A percentile compares a stretch with the other conserved stretches of the same genome.
Evolutionary conservation across 2,797 vertebrate genomes (phyloP).

Genomic region (Acipenser ruthenus): DNA sequence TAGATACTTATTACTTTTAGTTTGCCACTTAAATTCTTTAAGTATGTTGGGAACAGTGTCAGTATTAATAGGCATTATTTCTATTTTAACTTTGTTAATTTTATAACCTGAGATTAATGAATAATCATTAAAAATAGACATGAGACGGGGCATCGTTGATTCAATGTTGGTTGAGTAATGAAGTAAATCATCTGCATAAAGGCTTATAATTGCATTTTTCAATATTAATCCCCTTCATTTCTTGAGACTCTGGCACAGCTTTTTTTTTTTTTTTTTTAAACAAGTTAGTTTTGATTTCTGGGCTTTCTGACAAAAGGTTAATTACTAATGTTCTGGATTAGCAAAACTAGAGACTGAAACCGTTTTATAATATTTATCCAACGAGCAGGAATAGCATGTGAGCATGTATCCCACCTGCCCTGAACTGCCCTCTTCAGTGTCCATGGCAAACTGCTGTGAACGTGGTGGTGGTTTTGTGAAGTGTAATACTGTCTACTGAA

Average conservation of each 20-base stretch:
- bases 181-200: background rate
- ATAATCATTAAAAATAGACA: background rate
- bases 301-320: no score
- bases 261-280: no score
- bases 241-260: background rate
- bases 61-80: background rate
- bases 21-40: background rate
- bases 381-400: no score
- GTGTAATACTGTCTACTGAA: no score
- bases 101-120: background rate
- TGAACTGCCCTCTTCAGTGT: no score
- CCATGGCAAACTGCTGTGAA: no score
- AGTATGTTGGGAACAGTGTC: background rate
- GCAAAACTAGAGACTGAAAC: no score
- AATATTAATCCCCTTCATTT: background rate
- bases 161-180: background rate
- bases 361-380: no score
- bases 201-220: background rate
- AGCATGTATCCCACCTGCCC: no score
- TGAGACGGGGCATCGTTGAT: background rate
- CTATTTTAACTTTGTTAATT: background rate
- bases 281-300: no score
- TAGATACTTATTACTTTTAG: background rate
- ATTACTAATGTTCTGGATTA: no score
- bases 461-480: no score